phyloP scores from a whole-genome alignment of 2,113 vertebrate genomes.

The Melanocharis versteri region DNA sequence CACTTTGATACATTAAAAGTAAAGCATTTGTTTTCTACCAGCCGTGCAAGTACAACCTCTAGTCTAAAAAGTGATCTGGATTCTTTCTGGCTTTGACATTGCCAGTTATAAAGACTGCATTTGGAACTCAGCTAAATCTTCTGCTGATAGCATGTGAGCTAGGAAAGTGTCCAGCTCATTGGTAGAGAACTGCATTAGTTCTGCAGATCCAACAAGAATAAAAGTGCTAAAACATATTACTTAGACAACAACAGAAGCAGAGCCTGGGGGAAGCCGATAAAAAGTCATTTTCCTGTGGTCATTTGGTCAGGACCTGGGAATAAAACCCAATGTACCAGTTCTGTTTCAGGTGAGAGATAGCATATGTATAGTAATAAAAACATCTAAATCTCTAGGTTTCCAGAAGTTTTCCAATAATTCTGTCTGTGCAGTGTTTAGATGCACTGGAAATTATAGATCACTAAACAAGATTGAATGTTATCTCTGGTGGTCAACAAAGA shows the following conservation, averaged over 20 bases:
- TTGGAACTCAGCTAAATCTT: slow-evolving; percentile 25
- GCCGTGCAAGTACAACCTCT: neutral
- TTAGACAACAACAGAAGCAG: neutral
- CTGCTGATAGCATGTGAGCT: neutral
- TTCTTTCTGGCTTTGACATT: slow-evolving; percentile 40
- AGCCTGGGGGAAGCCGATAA: neutral
- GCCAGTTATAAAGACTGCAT: neutral
- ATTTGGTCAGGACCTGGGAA: neutral
- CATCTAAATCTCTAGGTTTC: neutral
- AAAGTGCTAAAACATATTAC: neutral
- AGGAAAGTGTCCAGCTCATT: slow-evolving; percentile 26
- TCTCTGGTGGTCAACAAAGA: neutral
- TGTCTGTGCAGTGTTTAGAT: neutral
- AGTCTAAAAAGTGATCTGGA: slow-evolving; percentile 9
- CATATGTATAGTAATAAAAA: neutral
- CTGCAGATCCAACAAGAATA: neutral
- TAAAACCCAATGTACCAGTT: neutral
- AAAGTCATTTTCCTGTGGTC: neutral
- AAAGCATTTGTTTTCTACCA: neutral
- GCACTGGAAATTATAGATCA: neutral
- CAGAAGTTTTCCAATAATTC: neutral
- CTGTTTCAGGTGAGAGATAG: neutral
- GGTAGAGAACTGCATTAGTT: neutral
- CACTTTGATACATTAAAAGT: neutral
- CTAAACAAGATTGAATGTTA: neutral